Base-by-base conservation (phyloP, 1,140 invertebrate genomes). In the Chionoecetes opilio region DNA sequence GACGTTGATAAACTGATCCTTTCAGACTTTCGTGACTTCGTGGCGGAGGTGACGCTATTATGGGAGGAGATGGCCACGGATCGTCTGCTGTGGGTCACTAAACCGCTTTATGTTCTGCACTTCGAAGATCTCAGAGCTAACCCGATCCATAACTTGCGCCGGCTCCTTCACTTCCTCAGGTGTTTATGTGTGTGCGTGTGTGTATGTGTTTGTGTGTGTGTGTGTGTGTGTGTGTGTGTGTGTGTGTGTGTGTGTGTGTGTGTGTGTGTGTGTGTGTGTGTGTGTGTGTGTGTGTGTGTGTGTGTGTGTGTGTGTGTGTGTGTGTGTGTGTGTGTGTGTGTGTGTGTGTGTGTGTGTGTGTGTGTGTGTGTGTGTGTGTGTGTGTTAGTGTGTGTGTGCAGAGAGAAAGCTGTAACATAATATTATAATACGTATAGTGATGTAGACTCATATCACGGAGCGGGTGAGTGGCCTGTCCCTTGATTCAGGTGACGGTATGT, bases 41-140 rank as follows among this genome's bases (percentile, higher is more conserved):
- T 94, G 34, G 17, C n/a, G 29, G 87, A 91, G 34, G 53, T 41
- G 63, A 94, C 93, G 35, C 34, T 29, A 17, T 53, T 89, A 75
- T 94, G 93, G 93, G 87, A 90, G 63, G 93, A 91, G 63, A 35
- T 94, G 75, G 93, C 93, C 17, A 38, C 32, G 14, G 93, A 94
- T 35, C 93, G 93, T 3, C 63, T 94, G 32, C 34, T 94, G 87
- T 94, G 93, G 93, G 21, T 32, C 63, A 46, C 34, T 26, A 37
- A 75, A 8, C 93, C 93, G 5, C 88, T 94, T 6, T 53, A 84
- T 37, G 93, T 94, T n/a, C 5, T 94, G 26, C 87, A 94, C 35
- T 94, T 91, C 35, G 87, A 91, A 11, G 53, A 91, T 63, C 88
- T 94, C 17, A 26, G 46, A 5, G 14, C 5, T n/a, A 41, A 91